Evolutionary conservation across 2,888 invertebrate species (phyloP), one percentile per base, ranked within the genome.

Genomic region (Lamellibrachia satsuma): DNA sequence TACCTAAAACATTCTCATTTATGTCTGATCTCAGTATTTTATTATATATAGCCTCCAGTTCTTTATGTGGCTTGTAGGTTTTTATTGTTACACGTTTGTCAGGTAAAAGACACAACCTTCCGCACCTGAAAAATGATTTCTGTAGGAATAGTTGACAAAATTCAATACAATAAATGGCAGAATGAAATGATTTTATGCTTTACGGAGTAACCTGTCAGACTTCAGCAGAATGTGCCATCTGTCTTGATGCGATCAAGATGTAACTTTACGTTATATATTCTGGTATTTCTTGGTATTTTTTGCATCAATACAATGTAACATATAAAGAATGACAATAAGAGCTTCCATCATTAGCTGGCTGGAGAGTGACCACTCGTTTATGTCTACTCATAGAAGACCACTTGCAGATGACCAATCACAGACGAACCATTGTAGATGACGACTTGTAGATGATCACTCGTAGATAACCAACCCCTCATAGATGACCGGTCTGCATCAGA

Each of bases 401-500:
- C 75, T 15, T 22, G 75, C 39, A 39, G 39, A 39, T 39, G 39
- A 39, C 39, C 39, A 39, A 0, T 39, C 39, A 39, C 39, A 39
- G 39, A 39, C 0, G 22, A 3, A 75, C 39, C 39, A 39, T 39
- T 39, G 39, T 39, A 39, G 39, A 39, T 39, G 39, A 39, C 39
- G 39, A 39, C 39, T 39, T 39, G 39, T 39, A 39, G 39, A 39
- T 39, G 39, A 39, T 39, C 39, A 39, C 39, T 39, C 39, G 39
- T 39, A 39, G 39, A 39, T 39, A 39, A 39, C 39, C 39, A 39
- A 39, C 39, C 39, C 39, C 51, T 92, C n/a, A 15, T 52, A 92
- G 27, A 39, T 92, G 60, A 22, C 94, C 94, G 90, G 95, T 94
- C 93, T 95, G 95, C 92, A 95, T 55, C 7, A 95, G 92, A 39